Evolutionary conservation across 2,797 vertebrate species (phyloP).

Genomic region (Apodemus agrarius): DNA sequence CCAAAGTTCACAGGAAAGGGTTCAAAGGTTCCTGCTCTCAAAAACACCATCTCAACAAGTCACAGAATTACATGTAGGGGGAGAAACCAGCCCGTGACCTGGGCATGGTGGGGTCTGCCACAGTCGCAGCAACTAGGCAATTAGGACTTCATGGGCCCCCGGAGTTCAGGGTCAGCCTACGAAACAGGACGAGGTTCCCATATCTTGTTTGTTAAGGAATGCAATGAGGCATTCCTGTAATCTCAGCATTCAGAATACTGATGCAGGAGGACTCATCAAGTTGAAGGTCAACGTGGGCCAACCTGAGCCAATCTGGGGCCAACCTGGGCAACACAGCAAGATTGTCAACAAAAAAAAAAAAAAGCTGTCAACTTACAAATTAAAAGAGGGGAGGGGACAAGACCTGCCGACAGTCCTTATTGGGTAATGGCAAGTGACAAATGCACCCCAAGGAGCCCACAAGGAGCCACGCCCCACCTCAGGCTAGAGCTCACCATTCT

Average conservation of each 20-base stretch:
- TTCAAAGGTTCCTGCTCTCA: not conserved
- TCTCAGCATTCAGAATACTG: not conserved
- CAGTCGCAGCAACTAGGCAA: not conserved
- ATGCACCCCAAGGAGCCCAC: not conserved
- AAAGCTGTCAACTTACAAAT: not conserved
- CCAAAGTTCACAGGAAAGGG: no score
- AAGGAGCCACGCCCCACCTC: not conserved
- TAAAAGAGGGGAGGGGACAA: not conserved
- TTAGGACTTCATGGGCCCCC: not conserved
- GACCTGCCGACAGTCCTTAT: not conserved
- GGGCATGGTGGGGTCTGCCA: not conserved
- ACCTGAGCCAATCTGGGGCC: not conserved
- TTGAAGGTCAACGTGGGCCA: not conserved
- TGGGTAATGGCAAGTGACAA: not conserved
- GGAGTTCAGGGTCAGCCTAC: not conserved
- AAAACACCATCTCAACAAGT: not conserved
- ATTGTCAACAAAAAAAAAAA: not conserved
- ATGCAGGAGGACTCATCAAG: not conserved
- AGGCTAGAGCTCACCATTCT: slow-evolving; percentile 91
- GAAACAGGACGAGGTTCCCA: not conserved
- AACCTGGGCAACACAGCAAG: not conserved
- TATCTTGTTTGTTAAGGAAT: not conserved
- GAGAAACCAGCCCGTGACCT: not conserved
- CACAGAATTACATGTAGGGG: not conserved
- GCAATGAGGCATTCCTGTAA: not conserved